phyloP scores from a whole-genome alignment of 2,113 vertebrate genomes.

The Paradoxurus hermaphroditus region DNA sequence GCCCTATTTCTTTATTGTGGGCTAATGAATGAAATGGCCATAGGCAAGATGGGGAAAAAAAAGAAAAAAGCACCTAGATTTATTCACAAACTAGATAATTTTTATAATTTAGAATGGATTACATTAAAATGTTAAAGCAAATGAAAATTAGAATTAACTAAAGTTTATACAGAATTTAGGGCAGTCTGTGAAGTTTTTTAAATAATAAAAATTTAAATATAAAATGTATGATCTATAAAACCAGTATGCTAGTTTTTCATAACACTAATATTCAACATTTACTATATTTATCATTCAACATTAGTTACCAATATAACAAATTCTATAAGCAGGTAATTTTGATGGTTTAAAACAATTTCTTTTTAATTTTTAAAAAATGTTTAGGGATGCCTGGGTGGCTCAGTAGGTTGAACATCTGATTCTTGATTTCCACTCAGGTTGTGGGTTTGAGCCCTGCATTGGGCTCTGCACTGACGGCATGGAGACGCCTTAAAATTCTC shows the following conservation, averaged over 20 bases:
- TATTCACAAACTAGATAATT: not conserved
- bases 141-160: conserved; percentile 34
- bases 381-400: too few relatives aligned
- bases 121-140: not conserved
- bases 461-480: too few relatives aligned
- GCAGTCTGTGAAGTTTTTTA: not conserved
- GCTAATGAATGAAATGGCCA: not conserved
- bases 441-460: too few relatives aligned
- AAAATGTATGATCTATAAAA: not conserved
- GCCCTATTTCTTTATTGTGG: not conserved
- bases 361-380: not conserved
- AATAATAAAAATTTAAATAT: conserved; percentile 41
- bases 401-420: too few relatives aligned
- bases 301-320: not conserved
- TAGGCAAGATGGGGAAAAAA: not conserved
- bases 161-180: not conserved
- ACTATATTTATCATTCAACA: conserved; percentile 23
- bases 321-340: not conserved
- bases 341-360: conserved; percentile 13
- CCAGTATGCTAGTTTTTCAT: not conserved
- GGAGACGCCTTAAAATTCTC: too few relatives aligned
- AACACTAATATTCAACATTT: not conserved
- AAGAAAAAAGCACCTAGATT: not conserved
- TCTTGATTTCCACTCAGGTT: too few relatives aligned
- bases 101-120: conserved; percentile 30